A percentile compares a stretch with the other conserved stretches of the same genome.
These are phyloP conservation scores for Sarcophaga carnaria DNA, from an alignment of 2,888 invertebrate species.

Conservation along the genomic window DNA sequence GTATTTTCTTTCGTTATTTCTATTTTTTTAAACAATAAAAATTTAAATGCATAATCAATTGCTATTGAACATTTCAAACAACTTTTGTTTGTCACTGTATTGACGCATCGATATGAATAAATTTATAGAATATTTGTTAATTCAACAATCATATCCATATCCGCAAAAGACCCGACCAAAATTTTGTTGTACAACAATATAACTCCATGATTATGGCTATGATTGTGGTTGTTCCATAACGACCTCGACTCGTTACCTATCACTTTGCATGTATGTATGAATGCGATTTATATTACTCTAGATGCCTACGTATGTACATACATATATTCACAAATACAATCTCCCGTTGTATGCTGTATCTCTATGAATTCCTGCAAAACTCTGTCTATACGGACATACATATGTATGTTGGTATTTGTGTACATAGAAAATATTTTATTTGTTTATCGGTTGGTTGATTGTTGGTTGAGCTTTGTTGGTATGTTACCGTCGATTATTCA, in stretches of 20 bases:
- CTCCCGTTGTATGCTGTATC: not conserved
- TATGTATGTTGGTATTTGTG: no score
- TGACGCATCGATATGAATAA: not conserved
- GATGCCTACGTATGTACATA: not conserved
- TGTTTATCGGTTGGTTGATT: not conserved
- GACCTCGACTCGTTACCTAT: conserved; percentile 56
- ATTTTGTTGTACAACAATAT: conserved; percentile 50
- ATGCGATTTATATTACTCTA: not conserved
- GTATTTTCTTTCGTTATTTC: no score
- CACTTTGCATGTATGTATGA: conserved; percentile 30
- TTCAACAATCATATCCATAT: conserved; percentile 61
- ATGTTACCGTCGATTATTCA: conserved; percentile 67
- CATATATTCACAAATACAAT: not conserved
- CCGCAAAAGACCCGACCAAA: conserved; percentile 60
- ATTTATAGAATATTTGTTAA: not conserved
- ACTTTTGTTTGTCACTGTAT: not conserved
- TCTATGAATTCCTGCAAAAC: not conserved
- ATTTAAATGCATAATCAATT: no score
- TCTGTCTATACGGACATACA: not conserved
- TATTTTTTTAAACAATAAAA: no score
- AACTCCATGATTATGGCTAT: conserved; percentile 61
- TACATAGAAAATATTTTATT: not conserved
- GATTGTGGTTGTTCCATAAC: conserved; percentile 65
- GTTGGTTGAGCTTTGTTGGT: conserved; percentile 11
- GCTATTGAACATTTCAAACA: no score